A percentile compares a stretch with the other conserved stretches of the same genome.
Evolutionary conservation across 2,113 vertebrate genomes (phyloP).

Genomic region (Fulica atra): DNA sequence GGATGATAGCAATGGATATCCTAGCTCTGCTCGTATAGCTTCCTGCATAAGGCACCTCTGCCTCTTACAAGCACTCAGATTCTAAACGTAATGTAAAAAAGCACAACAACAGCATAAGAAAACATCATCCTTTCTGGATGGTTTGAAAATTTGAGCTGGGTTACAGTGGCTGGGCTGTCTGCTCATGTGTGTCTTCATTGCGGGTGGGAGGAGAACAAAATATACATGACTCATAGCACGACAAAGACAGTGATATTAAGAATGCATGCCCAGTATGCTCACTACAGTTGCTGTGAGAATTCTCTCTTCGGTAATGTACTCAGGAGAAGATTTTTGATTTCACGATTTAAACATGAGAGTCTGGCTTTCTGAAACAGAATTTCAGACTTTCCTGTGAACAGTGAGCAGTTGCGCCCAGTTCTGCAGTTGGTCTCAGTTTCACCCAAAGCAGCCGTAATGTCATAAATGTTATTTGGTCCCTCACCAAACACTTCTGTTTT

Average conservation of each 20-base stretch:
- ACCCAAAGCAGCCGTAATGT: not conserved
- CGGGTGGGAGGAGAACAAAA: fast-evolving
- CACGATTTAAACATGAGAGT: not conserved
- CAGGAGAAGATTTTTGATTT: not conserved
- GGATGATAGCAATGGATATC: not conserved
- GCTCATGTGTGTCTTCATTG: not conserved
- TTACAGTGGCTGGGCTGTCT: not conserved
- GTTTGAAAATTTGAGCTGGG: not conserved
- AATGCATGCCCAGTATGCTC: not conserved
- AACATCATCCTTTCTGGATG: not conserved
- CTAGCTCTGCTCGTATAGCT: not conserved
- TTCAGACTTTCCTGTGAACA: not conserved
- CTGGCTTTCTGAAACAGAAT: not conserved
- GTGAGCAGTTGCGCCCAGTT: fast-evolving
- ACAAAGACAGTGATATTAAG: not conserved
- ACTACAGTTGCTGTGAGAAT: not conserved
- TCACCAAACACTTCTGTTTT: not conserved
- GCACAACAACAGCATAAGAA: not conserved
- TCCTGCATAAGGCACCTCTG: not conserved
- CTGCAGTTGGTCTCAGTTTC: not conserved
- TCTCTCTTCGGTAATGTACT: not conserved
- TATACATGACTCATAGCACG: not conserved
- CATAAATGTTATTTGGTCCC: not conserved
- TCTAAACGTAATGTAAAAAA: not conserved
- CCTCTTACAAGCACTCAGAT: not conserved